A percentile compares a stretch with the other conserved stretches of the same genome.
Conservation (phyloP, 2,797 vertebrate genomes). For the Epinephelus malabaricus region DNA sequence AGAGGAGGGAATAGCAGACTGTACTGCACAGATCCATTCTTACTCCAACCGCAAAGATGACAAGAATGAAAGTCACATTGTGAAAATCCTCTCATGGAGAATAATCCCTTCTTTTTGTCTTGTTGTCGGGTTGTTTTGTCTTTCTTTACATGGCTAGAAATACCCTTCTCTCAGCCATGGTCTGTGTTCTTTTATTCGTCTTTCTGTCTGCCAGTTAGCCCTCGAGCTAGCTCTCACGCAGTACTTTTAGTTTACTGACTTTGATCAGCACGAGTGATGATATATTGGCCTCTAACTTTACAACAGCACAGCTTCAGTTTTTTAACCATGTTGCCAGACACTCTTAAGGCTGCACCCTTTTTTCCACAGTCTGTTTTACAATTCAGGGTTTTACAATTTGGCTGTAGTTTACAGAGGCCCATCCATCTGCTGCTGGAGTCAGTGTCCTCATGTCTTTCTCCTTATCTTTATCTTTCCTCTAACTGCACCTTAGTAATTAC, state of each 20-base stretch:
- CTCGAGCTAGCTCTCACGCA: background rate
- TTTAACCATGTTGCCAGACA: slow-evolving; percentile 13
- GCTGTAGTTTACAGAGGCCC: slow-evolving; percentile 35
- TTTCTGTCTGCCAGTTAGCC: background rate
- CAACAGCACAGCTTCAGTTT: slow-evolving; percentile 6
- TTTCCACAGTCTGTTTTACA: slow-evolving; percentile 50
- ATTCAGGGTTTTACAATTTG: slow-evolving; percentile 36
- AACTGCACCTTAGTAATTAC: background rate
- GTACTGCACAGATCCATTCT: slow-evolving; percentile 59
- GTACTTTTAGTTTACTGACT: background rate
- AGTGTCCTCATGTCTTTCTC: background rate
- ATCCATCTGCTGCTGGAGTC: slow-evolving; percentile 27
- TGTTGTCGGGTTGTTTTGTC: background rate
- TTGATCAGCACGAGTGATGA: slow-evolving; percentile 29
- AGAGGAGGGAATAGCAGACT: slow-evolving; percentile 52
- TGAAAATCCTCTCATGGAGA: slow-evolving; percentile 32
- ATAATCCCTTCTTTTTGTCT: slow-evolving; percentile 17
- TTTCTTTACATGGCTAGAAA: slow-evolving; percentile 1
- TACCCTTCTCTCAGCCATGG: background rate
- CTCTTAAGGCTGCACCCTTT: slow-evolving; percentile 39
- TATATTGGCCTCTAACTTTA: slow-evolving; percentile 27
- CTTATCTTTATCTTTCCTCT: slow-evolving; percentile 17
- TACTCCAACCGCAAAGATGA: slow-evolving; percentile 58
- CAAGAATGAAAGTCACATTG: slow-evolving; percentile 59
- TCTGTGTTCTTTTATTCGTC: background rate